phyloP scores from a whole-genome alignment of 2,797 vertebrate genomes.

The Helicolenus hilgendorfi region DNA sequence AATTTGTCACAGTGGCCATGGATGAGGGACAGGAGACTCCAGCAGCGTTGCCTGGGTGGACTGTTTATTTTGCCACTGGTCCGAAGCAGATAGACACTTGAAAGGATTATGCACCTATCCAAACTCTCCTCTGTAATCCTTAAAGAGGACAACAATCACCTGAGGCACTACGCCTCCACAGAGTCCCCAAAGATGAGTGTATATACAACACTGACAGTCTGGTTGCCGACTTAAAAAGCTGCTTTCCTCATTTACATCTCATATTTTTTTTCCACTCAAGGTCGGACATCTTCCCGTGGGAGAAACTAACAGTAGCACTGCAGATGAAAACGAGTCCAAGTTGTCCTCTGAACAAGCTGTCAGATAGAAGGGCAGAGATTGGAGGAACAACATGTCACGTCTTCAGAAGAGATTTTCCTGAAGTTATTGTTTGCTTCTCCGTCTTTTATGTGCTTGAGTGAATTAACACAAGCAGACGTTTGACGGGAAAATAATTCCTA shows the following conservation, averaged over 20 bases:
- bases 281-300: constrained; percentile 51
- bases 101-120: constrained; percentile 62
- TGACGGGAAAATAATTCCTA: constrained; percentile 6
- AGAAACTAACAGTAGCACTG: constrained; percentile 1
- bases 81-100: constrained; percentile 40
- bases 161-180: constrained; percentile 57
- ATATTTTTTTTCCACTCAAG: constrained; percentile 50
- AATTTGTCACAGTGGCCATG: constrained; percentile 30
- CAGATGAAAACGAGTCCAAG: constrained; percentile 41
- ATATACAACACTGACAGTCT: constrained; percentile 36
- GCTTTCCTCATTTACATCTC: constrained; percentile 67
- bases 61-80: constrained; percentile 44
- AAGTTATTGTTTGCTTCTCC: constrained; percentile 28
- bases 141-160: constrained; percentile 79
- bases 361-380: constrained; percentile 1
- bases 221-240: constrained; percentile 41
- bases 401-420: constrained; percentile 4
- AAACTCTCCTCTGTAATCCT: constrained; percentile 67
- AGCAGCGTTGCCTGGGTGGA: not conserved
- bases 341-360: constrained; percentile 22
- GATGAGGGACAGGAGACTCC: not conserved
- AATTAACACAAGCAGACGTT: constrained; percentile 28
- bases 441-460: constrained; percentile 27
- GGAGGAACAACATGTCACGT: constrained; percentile 6
- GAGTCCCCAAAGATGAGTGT: constrained; percentile 51